Evolutionary conservation across 2,888 invertebrate genomes (phyloP).

Genomic region (Abrostola tripartita): DNA sequence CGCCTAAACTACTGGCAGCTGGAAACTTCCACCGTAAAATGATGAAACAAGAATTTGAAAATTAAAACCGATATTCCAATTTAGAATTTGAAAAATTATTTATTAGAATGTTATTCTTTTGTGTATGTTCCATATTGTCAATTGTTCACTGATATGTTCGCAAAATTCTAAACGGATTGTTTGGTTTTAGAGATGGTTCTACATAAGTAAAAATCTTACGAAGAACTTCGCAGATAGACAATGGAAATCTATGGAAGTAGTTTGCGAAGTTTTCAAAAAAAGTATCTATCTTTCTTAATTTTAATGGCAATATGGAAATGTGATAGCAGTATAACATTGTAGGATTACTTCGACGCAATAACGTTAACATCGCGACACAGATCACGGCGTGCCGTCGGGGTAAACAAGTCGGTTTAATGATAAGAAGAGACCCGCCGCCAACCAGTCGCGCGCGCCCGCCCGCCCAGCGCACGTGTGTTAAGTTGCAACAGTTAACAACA

Average conservation of each 20-base stretch:
- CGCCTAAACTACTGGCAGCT: too few relatives aligned
- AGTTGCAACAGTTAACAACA: conserved; percentile 52
- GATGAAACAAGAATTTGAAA: too few relatives aligned
- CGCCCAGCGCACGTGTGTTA: conserved; percentile 77
- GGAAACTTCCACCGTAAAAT: too few relatives aligned
- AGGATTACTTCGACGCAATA: conserved; percentile 62
- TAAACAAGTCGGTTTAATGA: conserved; percentile 82
- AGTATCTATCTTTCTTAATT: conserved; percentile 10
- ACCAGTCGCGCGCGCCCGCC: conserved; percentile 82
- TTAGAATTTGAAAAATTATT: too few relatives aligned
- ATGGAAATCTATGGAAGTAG: background rate
- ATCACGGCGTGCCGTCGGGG: conserved; percentile 73
- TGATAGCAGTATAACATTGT: conserved; percentile 31
- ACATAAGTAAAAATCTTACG: too few relatives aligned
- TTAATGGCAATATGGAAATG: conserved; percentile 20
- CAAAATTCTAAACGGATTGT: too few relatives aligned
- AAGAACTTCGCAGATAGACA: too few relatives aligned
- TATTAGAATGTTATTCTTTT: too few relatives aligned
- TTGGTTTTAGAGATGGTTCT: too few relatives aligned
- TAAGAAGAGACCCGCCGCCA: conserved; percentile 75
- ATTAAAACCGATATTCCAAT: too few relatives aligned
- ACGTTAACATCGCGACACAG: conserved; percentile 74
- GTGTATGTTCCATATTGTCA: too few relatives aligned
- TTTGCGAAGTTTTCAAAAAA: background rate
- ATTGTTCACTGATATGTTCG: too few relatives aligned